Conservation (phyloP, 2,113 vertebrate genomes). For the Ochotona curzoniae region DNA sequence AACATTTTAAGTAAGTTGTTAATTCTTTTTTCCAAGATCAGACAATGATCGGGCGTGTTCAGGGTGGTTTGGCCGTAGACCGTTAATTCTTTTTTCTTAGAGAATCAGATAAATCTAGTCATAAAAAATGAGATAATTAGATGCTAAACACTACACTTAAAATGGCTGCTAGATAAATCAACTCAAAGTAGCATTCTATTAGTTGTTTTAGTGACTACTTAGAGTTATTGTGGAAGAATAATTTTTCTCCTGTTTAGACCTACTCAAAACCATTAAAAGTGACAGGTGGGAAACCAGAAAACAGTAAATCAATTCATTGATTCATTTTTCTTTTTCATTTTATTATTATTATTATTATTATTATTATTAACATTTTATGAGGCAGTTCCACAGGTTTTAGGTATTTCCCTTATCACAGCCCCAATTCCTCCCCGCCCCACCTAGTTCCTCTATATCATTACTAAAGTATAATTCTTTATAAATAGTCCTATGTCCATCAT, state of each 20-base stretch:
- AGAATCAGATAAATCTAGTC: not conserved
- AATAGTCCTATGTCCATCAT: no score
- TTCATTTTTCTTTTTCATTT: not conserved
- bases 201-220: slow-evolving; percentile 25
- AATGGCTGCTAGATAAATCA: slow-evolving; percentile 25
- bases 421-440: no score
- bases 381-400: no score
- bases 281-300: not conserved
- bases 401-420: no score
- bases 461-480: no score
- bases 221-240: not conserved
- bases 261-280: not conserved
- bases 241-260: slow-evolving; percentile 25
- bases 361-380: no score
- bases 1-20: slow-evolving; percentile 27
- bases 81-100: not conserved
- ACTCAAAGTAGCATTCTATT: not conserved
- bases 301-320: not conserved
- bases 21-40: not conserved
- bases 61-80: no score
- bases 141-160: not conserved
- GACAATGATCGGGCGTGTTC: no score
- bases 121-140: not conserved
- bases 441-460: no score
- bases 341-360: no score